A percentile compares a stretch with the other conserved stretches of the same genome.
These are phyloP conservation scores for Hyalella azteca DNA, from an alignment of 2,888 invertebrate species.

Conservation along the genomic window DNA sequence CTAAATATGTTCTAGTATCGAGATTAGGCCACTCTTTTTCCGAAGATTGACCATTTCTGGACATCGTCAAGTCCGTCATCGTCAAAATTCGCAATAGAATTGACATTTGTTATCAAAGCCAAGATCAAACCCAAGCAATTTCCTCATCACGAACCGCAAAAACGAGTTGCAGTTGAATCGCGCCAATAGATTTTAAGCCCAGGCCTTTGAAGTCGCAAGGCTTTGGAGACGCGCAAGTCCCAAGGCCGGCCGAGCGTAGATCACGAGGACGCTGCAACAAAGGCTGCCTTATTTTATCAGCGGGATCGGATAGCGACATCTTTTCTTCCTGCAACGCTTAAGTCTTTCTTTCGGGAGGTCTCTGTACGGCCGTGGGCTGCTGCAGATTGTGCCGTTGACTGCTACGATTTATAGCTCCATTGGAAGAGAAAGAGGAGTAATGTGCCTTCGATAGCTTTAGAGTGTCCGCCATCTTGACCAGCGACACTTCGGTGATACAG, in stretches of 20 bases:
- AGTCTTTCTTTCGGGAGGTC: slow-evolving; percentile 21
- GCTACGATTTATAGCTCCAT: slow-evolving; percentile 31
- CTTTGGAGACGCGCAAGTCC: not conserved
- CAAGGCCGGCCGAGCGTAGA: not conserved
- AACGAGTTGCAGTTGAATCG: slow-evolving; percentile 16
- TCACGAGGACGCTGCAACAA: slow-evolving; percentile 4
- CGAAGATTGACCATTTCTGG: slow-evolving; percentile 2
- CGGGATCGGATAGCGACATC: slow-evolving; percentile 30
- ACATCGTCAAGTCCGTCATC: not conserved
- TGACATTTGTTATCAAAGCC: slow-evolving; percentile 9
- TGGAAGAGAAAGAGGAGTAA: slow-evolving; percentile 37
- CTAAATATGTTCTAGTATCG: too few species aligned
- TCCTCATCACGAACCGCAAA: slow-evolving; percentile 16
- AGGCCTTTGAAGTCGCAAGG: not conserved
- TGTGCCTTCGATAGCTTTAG: slow-evolving; percentile 20
- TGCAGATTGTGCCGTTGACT: slow-evolving; percentile 37
- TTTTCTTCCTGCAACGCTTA: slow-evolving; percentile 28
- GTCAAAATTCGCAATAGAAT: not conserved
- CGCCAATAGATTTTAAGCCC: slow-evolving; percentile 8
- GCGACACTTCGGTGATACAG: slow-evolving; percentile 13
- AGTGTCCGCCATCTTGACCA: slow-evolving; percentile 34
- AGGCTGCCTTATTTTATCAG: slow-evolving; percentile 35
- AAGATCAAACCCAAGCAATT: slow-evolving; percentile 29
- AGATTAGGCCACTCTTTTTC: too few species aligned
- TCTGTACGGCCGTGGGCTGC: not conserved